Conservation (phyloP, 2,113 vertebrate species). For the Phyllopteryx taeniolatus region DNA sequence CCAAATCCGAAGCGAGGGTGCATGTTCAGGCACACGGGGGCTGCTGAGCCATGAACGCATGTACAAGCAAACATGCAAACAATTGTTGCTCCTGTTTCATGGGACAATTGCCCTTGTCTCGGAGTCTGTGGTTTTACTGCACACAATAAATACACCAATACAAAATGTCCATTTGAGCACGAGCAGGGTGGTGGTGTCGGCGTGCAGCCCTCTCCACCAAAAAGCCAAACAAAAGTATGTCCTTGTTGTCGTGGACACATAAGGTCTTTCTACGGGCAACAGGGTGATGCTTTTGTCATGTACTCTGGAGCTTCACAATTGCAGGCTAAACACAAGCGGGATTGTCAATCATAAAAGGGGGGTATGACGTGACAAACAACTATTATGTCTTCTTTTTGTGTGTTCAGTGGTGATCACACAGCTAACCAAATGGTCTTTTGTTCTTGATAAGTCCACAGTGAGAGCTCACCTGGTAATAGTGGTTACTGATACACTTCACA, state of each 20-base stretch:
- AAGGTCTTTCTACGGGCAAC: constrained; percentile 59
- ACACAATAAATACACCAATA: constrained; percentile 66
- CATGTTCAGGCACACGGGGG: constrained; percentile 46
- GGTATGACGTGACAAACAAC: constrained; percentile 31
- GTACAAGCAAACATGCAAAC: constrained; percentile 60
- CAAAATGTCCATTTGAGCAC: constrained; percentile 71
- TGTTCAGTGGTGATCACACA: constrained; percentile 21
- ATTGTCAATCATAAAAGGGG: constrained; percentile 62
- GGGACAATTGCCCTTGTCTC: constrained; percentile 69
- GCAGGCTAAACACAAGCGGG: constrained; percentile 52
- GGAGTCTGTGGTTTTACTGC: constrained; percentile 51
- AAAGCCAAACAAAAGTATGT: constrained; percentile 69
- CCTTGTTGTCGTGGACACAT: constrained; percentile 67
- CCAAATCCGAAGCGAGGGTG: constrained; percentile 43
- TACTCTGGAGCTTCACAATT: constrained; percentile 57
- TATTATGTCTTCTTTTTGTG: constrained; percentile 11
- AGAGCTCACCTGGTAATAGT: neutral
- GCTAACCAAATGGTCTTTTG: constrained; percentile 6
- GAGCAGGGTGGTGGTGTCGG: constrained; percentile 57
- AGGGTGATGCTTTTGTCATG: constrained; percentile 63
- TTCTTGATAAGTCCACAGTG: neutral
- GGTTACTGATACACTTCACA: neutral
- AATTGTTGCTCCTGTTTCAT: constrained; percentile 67
- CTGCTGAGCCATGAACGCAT: constrained; percentile 49
- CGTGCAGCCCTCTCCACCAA: constrained; percentile 65